A percentile compares a stretch with the other conserved stretches of the same genome.
phyloP scores from a whole-genome alignment of 64 coral and sea anemone genomes.

The Stichodactyla helianthus region DNA sequence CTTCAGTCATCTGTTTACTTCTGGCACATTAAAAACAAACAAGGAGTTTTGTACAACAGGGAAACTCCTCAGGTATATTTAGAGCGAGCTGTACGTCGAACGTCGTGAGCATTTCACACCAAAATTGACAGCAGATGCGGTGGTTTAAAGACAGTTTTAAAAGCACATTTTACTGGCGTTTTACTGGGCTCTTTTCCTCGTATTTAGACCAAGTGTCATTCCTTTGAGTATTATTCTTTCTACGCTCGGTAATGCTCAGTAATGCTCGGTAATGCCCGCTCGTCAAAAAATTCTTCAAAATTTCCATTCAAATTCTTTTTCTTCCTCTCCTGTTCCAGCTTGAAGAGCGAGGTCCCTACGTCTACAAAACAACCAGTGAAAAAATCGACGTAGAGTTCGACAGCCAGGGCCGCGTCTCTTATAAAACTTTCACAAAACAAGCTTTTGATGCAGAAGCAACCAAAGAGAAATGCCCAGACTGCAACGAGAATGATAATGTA shows the following conservation, averaged over 20 bases:
- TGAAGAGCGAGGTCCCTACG: constrained; percentile 54
- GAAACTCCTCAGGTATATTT: constrained; percentile 40
- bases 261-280: background rate
- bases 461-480: constrained; percentile 26
- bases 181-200: too few relatives aligned
- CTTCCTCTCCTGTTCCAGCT: constrained; percentile 26
- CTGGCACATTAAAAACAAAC: constrained; percentile 69
- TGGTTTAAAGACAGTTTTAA: too few relatives aligned
- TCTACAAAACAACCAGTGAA: constrained; percentile 33
- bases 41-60: constrained; percentile 41
- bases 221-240: too few relatives aligned
- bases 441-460: constrained; percentile 41
- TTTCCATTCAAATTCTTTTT: background rate
- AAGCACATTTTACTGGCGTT: too few relatives aligned
- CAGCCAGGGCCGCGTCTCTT: background rate
- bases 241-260: too few relatives aligned
- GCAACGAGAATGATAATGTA: constrained; percentile 55
- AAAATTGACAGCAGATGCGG: background rate
- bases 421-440: constrained; percentile 28
- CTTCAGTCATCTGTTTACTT: constrained; percentile 8
- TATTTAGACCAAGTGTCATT: too few relatives aligned
- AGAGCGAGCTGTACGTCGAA: background rate
- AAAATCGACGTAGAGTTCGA: constrained; percentile 46
- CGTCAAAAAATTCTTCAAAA: too few relatives aligned
- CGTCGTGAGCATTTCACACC: background rate